These are phyloP conservation scores for Meandrina meandrites DNA, from an alignment of 92 coral and sea anemone genomes.

Conservation along the genomic window DNA sequence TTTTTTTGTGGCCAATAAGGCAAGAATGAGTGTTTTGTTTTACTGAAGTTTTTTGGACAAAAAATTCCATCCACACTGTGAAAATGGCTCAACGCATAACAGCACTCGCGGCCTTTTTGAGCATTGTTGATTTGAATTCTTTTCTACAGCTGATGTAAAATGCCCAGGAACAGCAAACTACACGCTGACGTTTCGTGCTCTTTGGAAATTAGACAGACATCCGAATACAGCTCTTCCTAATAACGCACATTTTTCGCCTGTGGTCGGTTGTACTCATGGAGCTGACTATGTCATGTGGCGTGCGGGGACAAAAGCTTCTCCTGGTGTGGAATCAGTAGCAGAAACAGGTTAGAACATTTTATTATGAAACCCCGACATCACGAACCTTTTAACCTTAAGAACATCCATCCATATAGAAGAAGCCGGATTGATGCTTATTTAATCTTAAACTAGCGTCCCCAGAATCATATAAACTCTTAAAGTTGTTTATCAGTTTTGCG, in stretches of 20 bases:
- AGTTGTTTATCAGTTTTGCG: too few species aligned
- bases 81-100: not conserved
- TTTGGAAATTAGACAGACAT: constrained; percentile 24
- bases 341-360: constrained; percentile 36
- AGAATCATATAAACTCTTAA: too few species aligned
- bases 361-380: too few species aligned
- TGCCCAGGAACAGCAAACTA: constrained; percentile 31
- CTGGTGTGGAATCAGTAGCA: constrained; percentile 36
- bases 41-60: too few species aligned
- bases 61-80: too few species aligned
- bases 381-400: too few species aligned
- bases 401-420: too few species aligned
- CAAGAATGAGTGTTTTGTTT: too few species aligned
- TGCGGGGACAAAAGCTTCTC: constrained; percentile 4
- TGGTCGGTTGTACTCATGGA: constrained; percentile 33
- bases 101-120: not conserved
- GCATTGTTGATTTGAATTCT: not conserved
- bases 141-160: not conserved
- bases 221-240: not conserved
- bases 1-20: too few species aligned
- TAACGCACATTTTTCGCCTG: constrained; percentile 26
- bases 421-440: too few species aligned
- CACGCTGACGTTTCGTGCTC: constrained; percentile 4
- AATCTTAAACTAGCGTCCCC: too few species aligned
- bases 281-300: constrained; percentile 22